These are phyloP conservation scores for Trematocara zebra DNA, from an alignment of 2,113 vertebrate genomes.

Conservation along the genomic window DNA sequence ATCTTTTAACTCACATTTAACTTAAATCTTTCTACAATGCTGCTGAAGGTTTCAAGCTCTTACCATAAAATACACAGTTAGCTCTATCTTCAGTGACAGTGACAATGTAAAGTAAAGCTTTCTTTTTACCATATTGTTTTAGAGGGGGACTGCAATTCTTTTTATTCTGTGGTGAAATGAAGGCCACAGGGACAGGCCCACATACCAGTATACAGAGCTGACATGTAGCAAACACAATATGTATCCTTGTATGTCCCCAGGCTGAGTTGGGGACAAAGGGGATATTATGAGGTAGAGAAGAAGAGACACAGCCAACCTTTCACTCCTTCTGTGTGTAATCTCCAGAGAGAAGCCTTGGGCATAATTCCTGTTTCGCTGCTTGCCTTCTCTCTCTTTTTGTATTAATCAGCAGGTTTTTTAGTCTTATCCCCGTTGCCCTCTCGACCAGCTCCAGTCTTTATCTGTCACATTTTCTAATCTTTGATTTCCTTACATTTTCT, in stretches of 20 bases:
- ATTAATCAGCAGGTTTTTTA: conserved; percentile 15
- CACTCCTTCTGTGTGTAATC: conserved; percentile 8
- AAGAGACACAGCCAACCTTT: conserved; percentile 14
- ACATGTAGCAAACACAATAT: background rate
- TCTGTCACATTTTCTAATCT: background rate
- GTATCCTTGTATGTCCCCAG: background rate
- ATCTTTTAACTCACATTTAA: background rate
- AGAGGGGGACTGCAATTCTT: background rate
- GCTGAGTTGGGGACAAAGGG: conserved; percentile 19
- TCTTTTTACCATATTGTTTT: background rate
- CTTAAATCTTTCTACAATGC: background rate
- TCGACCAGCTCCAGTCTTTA: background rate
- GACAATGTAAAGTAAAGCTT: background rate
- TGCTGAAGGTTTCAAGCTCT: background rate
- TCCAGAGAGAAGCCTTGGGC: conserved; percentile 4
- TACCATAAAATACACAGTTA: background rate
- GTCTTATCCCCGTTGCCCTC: background rate
- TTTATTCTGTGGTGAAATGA: background rate
- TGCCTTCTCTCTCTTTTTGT: background rate
- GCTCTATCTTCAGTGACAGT: background rate
- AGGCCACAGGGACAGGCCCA: background rate
- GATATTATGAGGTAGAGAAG: background rate
- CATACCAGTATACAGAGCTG: background rate
- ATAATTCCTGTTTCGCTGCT: background rate
- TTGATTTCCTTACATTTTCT: background rate